Base-by-base conservation (phyloP, 2,888 invertebrate species). In the Apamea crenata region DNA sequence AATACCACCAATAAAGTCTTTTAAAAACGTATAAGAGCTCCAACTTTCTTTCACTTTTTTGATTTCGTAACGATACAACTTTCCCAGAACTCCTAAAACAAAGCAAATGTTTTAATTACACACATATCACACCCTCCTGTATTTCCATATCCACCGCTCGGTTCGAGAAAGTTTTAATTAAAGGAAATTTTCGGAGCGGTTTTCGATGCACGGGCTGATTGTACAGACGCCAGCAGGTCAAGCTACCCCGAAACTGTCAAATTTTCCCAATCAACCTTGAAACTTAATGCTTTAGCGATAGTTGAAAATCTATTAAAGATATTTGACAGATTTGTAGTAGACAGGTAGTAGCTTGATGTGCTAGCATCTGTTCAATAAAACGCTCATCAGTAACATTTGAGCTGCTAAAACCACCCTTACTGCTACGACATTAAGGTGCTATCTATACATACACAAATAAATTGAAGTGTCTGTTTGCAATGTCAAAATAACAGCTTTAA, bases 131-230 rank as follows among this genome's bases (percentile, higher is more conserved):
- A 59, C 32, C 6, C 44, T 50, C 59, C 68, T 56, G 40, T 47
- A 75, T 61, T 68, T 73, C 61, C 68, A 74, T 78, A 81, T 74
- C 40, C 67, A 68, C 53, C 63, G 70, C 78, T 69, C 65, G 63
- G 47, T 56, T 74, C 70, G 53, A 14, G 16, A 74, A 83, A 78
- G 88, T 91, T 92, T 92, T 92, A 92, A 92, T 92, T 90, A 89
- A 91, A 78, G 87, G 86, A 47, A 89, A 87, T 89, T 88, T 84
- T 66, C 81, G 72, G 69, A 77, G 81, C 82, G 67, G 74, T 68
- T 79, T 47, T 63, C 63, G 68, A 72, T 71, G 21, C 29, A 68
- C 77, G 74, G 80, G 69, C 76, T 74, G 66, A 78, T 74, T 76
- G 83, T 88, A 40, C 4, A 40, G 40, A 40, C 40, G 40, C 40